Conservation (phyloP, 2,888 invertebrate species). For the Nephrotoma appendiculata region DNA sequence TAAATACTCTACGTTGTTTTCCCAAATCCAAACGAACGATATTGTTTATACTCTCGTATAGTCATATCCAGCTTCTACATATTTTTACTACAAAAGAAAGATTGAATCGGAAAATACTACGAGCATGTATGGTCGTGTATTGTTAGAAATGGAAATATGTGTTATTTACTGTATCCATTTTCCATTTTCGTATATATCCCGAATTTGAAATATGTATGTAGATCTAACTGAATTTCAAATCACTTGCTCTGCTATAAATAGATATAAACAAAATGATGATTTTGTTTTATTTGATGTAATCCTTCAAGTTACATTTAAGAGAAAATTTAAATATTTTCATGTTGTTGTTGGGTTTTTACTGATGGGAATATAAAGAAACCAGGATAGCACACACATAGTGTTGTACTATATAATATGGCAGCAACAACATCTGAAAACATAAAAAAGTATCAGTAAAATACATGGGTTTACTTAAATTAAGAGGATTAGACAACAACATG, state of each 20-base stretch:
- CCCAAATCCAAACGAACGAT: too few species aligned
- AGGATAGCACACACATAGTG: not conserved
- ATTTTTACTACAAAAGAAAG: too few species aligned
- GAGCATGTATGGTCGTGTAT: too few species aligned
- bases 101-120: too few species aligned
- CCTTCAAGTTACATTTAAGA: not conserved
- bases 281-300: not conserved
- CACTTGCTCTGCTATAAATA: not conserved
- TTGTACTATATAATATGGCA: not conserved
- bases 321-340: not conserved
- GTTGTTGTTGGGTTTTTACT: not conserved
- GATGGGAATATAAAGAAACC: not conserved
- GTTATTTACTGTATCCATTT: too few species aligned
- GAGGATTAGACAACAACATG: too few species aligned
- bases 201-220: not conserved
- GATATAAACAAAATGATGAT: not conserved
- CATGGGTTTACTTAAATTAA: not conserved
- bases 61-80: too few species aligned
- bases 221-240: not conserved
- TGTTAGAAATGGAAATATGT: too few species aligned
- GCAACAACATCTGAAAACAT: not conserved
- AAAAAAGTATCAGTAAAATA: not conserved
- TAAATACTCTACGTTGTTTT: too few species aligned
- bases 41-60: too few species aligned
- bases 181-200: too few species aligned